Conservation (phyloP, 2,797 vertebrate species). For the Diglossa cyanea region DNA sequence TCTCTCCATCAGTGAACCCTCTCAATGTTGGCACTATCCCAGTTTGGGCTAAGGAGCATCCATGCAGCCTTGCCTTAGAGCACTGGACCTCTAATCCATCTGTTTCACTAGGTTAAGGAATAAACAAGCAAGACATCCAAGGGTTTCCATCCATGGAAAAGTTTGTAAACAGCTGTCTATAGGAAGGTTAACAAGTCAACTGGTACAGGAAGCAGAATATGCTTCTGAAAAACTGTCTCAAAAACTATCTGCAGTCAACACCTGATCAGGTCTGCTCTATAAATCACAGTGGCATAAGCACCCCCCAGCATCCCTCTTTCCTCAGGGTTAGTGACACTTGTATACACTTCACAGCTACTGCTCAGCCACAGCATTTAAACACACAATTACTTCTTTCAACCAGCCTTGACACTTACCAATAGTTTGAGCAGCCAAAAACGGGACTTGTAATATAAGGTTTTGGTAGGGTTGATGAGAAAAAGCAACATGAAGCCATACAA, state of each 20-base stretch:
- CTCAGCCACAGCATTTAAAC: background rate
- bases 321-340: background rate
- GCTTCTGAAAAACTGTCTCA: too few species aligned
- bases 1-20: background rate
- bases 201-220: background rate
- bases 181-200: background rate
- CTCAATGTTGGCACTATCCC: rapidly evolving
- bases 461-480: conserved; percentile 98
- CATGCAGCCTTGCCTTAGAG: background rate
- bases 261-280: background rate
- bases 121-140: background rate
- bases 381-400: background rate
- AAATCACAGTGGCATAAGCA: background rate
- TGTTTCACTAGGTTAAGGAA: background rate
- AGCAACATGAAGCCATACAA: conserved; percentile 95
- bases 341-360: background rate
- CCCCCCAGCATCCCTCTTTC: background rate
- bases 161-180: background rate
- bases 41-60: background rate
- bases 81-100: background rate
- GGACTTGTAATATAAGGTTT: conserved; percentile 98
- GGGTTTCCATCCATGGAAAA: background rate
- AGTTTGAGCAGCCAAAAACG: conserved; percentile 98
- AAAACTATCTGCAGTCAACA: background rate
- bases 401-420: conserved; percentile 81